phyloP scores from a whole-genome alignment of 1,140 invertebrate genomes.

The Cydia pomonella region DNA sequence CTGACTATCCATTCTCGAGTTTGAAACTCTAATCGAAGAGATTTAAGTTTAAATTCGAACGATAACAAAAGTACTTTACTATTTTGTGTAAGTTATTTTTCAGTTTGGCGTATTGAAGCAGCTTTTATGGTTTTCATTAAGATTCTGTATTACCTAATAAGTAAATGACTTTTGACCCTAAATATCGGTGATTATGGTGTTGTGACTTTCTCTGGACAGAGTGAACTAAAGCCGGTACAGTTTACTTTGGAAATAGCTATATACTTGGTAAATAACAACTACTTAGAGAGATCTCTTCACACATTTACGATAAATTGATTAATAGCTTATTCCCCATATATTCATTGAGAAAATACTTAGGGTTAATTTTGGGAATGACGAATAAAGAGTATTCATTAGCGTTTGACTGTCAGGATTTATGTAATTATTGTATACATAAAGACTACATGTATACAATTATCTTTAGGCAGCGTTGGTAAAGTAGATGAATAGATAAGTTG shows the following conservation, averaged over 20 bases:
- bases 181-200: neutral
- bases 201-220: slow-evolving; percentile 4
- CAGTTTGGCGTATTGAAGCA: slow-evolving; percentile 8
- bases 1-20: neutral
- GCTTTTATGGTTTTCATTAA: slow-evolving; percentile 25
- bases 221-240: neutral
- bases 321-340: neutral
- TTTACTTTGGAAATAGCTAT: neutral
- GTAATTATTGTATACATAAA: no score
- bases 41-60: neutral
- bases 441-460: no score
- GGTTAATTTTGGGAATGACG: no score
- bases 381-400: no score
- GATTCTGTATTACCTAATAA: slow-evolving; percentile 17
- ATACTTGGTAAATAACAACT: neutral
- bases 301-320: neutral
- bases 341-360: no score
- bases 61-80: neutral
- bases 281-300: neutral
- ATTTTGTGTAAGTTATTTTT: neutral
- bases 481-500: no score
- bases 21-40: neutral
- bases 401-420: no score
- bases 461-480: no score
- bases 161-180: slow-evolving; percentile 28